Conservation (phyloP, 1,140 invertebrate species). For the Drosophila ercepeae region DNA sequence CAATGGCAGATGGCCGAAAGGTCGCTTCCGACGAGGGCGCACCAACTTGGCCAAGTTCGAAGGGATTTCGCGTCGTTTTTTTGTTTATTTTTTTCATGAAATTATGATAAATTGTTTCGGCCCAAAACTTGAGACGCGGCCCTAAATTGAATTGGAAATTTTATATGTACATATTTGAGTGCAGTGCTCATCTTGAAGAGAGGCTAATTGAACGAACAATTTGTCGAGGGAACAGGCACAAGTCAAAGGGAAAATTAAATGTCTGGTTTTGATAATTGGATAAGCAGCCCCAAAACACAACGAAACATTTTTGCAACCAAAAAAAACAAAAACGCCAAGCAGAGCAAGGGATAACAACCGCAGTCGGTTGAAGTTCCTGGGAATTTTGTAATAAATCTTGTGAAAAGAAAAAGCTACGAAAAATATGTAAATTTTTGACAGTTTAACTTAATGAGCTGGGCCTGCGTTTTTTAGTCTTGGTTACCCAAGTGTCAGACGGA, state of each 20-base stretch:
- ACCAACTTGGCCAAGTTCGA: constrained; percentile 51
- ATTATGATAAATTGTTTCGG: constrained; percentile 74
- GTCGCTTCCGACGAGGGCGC: constrained; percentile 35
- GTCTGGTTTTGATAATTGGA: constrained; percentile 62
- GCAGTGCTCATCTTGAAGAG: constrained; percentile 45
- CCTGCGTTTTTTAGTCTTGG: constrained; percentile 5
- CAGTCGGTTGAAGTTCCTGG: constrained; percentile 17
- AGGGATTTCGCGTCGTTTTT: constrained; percentile 44
- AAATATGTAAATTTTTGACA: constrained; percentile 78
- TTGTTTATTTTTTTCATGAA: constrained; percentile 23
- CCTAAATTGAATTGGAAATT: constrained; percentile 48
- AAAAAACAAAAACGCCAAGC: constrained; percentile 10
- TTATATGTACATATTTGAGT: constrained; percentile 26
- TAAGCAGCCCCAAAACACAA: constrained; percentile 41
- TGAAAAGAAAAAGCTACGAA: constrained; percentile 13
- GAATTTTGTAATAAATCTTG: constrained; percentile 61
- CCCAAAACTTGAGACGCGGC: constrained; percentile 41
- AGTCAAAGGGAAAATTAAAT: constrained; percentile 66
- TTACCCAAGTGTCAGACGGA: constrained; percentile 37
- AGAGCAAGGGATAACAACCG: constrained; percentile 35
- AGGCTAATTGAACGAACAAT: constrained; percentile 60
- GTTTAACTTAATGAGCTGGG: constrained; percentile 72
- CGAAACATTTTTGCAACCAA: constrained; percentile 20
- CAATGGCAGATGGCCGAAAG: constrained; percentile 49
- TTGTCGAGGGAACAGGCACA: constrained; percentile 29